Base-by-base conservation (phyloP, 2,797 vertebrate genomes). In the Triplophysa bombifrons region DNA sequence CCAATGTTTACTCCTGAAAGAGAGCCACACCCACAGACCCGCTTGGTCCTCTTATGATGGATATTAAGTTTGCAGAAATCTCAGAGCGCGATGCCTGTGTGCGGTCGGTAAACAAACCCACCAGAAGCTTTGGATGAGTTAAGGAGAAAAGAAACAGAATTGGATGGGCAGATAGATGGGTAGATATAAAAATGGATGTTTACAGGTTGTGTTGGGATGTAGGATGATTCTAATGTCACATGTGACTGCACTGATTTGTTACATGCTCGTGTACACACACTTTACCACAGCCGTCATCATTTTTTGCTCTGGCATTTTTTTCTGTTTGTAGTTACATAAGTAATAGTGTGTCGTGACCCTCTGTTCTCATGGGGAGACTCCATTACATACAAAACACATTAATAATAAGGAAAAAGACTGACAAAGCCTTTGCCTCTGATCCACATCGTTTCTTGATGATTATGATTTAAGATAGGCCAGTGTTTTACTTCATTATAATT, bases 51-150 rank as follows among this genome's bases (percentile, higher is more conserved):
- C 81, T 85, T 60, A 81, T 80, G 80, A 75, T 69, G 83, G 80
- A 85, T 83, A 88, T 88, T 84, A 87, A 87, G 84, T 87, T 90
- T 88, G 82, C 76, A 86, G 84, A 89, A 82, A 83, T 85, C 51
- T 81, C 83, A 76, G 65, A 76, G 81, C 83, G 82, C 80, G 77
- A 72, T 83, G 84, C 69, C 67, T 41, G 60, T 71, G 76, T 73
- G 81, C 66, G 12, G 63, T 74, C 48, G 76, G 86, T 82, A 84
- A 88, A 90, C 86, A 90, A 87, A 86, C 72, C 78, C 74, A 25
- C 83, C 83, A 44, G 13, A 8, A 55, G 81, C 83, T 83, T 80
- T 22, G 60, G 56, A 58, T 17, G 38, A 60, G 30, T 30, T 66
- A 78, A 17, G 64, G 2, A 12, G 68, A 22, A 16, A 3, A 22